Conservation (phyloP, 2,113 vertebrate genomes). For the Perognathus longimembris region DNA sequence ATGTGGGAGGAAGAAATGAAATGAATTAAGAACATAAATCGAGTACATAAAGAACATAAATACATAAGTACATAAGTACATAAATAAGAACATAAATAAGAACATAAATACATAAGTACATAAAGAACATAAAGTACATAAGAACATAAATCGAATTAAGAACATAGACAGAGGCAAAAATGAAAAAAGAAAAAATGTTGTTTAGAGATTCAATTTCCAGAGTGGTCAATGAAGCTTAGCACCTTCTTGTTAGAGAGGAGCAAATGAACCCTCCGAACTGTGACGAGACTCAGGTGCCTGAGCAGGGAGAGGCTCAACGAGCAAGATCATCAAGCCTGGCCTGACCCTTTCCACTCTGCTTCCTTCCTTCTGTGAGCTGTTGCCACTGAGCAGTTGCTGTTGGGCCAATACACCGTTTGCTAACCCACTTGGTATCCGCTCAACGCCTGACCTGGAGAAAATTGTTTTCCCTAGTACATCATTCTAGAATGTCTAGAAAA, state of each 20-base stretch:
- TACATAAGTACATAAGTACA: too few species aligned
- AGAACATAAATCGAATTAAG: too few species aligned
- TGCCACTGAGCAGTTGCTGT: too few species aligned
- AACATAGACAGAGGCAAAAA: neutral
- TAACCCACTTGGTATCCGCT: neutral
- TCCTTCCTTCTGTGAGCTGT: too few species aligned
- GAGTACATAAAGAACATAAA: neutral
- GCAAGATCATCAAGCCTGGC: accelerated
- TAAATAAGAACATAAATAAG: too few species aligned
- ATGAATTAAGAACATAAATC: neutral
- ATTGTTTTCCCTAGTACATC: neutral
- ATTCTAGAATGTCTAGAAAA: neutral
- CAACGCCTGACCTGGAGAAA: neutral
- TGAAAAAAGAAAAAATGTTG: neutral
- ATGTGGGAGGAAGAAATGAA: neutral
- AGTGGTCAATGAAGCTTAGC: neutral
- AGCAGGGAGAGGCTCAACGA: neutral
- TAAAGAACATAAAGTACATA: too few species aligned
- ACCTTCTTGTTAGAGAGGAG: neutral
- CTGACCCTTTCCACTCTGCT: neutral
- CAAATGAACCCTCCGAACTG: neutral
- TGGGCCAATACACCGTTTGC: neutral
- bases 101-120: too few species aligned
- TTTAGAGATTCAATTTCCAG: neutral
- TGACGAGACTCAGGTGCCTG: neutral